phyloP scores from a whole-genome alignment of 2,888 invertebrate genomes.

The Phorcus lineatus region DNA sequence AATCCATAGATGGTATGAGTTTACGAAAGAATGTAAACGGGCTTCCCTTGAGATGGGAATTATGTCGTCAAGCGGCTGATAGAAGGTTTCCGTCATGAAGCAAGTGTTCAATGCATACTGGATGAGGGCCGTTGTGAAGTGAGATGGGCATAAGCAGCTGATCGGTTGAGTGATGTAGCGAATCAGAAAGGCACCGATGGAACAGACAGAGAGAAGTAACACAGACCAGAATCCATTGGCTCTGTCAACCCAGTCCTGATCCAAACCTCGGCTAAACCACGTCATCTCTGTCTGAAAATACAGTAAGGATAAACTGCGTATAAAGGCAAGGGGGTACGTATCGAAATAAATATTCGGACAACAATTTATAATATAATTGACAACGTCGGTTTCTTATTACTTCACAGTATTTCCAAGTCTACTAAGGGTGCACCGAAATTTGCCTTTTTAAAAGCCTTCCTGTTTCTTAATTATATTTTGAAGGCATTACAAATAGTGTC shows the following conservation, averaged over 20 bases:
- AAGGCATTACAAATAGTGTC: no score
- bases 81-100: background rate
- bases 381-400: no score
- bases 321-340: no score
- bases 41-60: no score
- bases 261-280: background rate
- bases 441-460: no score
- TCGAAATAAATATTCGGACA: no score
- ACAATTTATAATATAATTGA: no score
- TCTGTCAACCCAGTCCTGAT: background rate
- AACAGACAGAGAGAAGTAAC: background rate
- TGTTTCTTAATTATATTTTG: no score
- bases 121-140: background rate
- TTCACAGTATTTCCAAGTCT: no score
- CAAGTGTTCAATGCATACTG: background rate
- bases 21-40: background rate
- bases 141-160: background rate
- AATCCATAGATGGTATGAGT: slow-evolving; percentile 1
- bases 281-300: no score
- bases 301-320: no score
- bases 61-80: background rate
- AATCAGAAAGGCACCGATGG: background rate
- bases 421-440: no score
- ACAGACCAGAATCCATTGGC: slow-evolving; percentile 8
- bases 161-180: background rate